Evolutionary conservation across 1,140 invertebrate species (phyloP).

Genomic region (silkworm (Bombyx mori)): DNA sequence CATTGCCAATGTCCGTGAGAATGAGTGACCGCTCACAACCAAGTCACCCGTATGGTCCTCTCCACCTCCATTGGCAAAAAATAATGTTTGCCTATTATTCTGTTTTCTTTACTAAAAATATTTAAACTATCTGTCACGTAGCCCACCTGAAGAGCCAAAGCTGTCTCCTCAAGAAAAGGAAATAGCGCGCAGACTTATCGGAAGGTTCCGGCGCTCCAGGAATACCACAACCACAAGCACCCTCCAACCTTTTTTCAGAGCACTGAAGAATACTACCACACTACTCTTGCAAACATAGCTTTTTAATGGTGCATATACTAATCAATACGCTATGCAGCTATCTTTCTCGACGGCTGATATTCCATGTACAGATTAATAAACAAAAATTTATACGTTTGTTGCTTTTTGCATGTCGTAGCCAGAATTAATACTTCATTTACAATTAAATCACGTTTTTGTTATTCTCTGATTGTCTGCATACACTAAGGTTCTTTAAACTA

Average conservation of each 20-base stretch:
- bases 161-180: conserved; percentile 44
- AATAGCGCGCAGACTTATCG: conserved; percentile 44
- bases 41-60: too few relatives aligned
- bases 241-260: conserved; percentile 31
- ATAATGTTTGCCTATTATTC: neutral
- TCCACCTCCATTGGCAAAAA: neutral
- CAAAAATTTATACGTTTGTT: too few relatives aligned
- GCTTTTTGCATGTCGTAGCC: too few relatives aligned
- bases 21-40: too few relatives aligned
- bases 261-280: conserved; percentile 26
- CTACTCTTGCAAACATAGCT: neutral
- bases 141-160: conserved; percentile 44
- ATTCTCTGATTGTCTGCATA: too few relatives aligned
- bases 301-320: neutral
- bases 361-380: too few relatives aligned
- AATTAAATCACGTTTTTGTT: too few relatives aligned
- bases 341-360: too few relatives aligned
- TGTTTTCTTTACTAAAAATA: neutral
- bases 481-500: too few relatives aligned
- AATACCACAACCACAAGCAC: conserved; percentile 25
- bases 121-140: conserved; percentile 11
- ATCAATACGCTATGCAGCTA: too few relatives aligned
- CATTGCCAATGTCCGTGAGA: too few relatives aligned
- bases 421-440: too few relatives aligned
- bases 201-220: conserved; percentile 44